Base-by-base conservation (phyloP, 2,888 invertebrate genomes). In the Himalopsyche kuldschensis region DNA sequence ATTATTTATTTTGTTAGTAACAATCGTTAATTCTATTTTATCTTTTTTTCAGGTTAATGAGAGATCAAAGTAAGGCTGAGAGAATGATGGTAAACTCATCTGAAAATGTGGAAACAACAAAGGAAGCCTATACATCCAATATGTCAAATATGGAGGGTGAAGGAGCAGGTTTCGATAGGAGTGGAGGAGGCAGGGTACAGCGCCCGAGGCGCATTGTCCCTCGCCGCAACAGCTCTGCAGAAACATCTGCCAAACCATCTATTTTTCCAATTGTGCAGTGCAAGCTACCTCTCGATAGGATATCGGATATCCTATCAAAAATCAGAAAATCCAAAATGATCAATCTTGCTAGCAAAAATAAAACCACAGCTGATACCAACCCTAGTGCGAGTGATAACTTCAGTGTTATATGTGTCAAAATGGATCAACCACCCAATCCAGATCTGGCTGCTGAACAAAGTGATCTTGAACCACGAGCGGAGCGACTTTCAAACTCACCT, bases 201-300 rank as follows among this genome's bases (percentile, higher is more conserved):
- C 32, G 76, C 8, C 76, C 76, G 8, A 32, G 76, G 24, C 76
- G 76, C 24, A n/a, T 78, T 10, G n/a, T 47, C 1, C 31, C 78
- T 17, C 46, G 48, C 24, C 41, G 78, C 6, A 41, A 78, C 27
- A 78, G 41, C 27, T 35, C 78, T 8, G 78, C 47, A n/a, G 47
- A 31, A 30, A 78, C 41, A 63, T 75, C 76, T 15, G 27, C 80
- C 27, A 78, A 27, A 41, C 35, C 78, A 47, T 31, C 76, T 55
- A 75, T 75, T 24, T 32, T 84, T 27, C 69, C 69, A 24, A 69
- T 69, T 10, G 69, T 69, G 82, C 84, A 84, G 82, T 84, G 84
- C 69, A 84, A 82, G 79, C 82, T 84, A 41, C 84, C 84, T 63
- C 79, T 84, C 75, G 82, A 84, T 82, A 82, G 80, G 79, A 84